Conservation (phyloP, 2,888 invertebrate species). For the Geophilus truncorum region DNA sequence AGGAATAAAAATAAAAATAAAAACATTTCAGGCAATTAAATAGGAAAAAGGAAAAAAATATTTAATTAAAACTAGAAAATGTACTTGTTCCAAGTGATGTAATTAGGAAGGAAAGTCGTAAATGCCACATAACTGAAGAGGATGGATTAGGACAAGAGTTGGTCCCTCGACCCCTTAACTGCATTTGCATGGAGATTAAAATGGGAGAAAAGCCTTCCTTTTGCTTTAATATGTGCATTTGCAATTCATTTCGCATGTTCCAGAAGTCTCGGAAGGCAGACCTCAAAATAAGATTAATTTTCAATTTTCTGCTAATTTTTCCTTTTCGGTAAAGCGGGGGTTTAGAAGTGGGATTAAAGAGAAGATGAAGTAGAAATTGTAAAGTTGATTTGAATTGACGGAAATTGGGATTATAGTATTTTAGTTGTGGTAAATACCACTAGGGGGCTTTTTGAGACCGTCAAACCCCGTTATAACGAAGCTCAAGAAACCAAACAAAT, state of each 20-base stretch:
- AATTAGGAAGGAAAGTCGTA: background rate
- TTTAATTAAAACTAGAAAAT: background rate
- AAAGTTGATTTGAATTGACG: background rate
- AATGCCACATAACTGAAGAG: background rate
- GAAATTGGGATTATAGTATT: too few relatives aligned
- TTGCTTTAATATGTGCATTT: too few relatives aligned
- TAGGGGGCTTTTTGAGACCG: too few relatives aligned
- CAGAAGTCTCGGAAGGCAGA: background rate
- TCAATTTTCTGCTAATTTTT: background rate
- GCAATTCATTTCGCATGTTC: background rate
- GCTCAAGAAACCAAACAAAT: too few relatives aligned
- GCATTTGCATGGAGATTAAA: conserved; percentile 1
- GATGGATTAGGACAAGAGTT: background rate
- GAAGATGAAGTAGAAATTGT: too few relatives aligned
- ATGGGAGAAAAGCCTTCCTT: background rate
- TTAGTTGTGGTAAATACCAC: too few relatives aligned
- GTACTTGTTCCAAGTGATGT: background rate
- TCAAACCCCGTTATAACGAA: too few relatives aligned
- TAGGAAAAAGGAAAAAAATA: too few relatives aligned
- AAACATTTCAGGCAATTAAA: too few relatives aligned
- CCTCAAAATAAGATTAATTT: conserved; percentile 6
- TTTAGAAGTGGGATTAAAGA: too few relatives aligned
- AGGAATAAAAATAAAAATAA: conserved; percentile 22
- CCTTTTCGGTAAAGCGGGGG: background rate
- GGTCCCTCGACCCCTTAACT: background rate